phyloP scores from a whole-genome alignment of 2,797 vertebrate species.

The Cheirogaleus major region DNA sequence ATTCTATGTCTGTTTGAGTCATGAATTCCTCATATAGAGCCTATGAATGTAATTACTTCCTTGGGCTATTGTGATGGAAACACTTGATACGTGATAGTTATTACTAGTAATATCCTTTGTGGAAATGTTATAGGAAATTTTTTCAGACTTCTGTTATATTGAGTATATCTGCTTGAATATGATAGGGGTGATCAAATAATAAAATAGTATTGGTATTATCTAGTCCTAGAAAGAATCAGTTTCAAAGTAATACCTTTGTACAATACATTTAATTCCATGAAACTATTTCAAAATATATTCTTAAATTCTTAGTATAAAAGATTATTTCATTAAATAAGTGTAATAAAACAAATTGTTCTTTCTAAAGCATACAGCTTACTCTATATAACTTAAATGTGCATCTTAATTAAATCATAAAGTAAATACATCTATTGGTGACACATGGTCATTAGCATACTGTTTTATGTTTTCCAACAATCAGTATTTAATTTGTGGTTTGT shows the following conservation, averaged over 20 bases:
- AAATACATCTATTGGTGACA: not conserved
- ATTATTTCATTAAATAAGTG: not conserved
- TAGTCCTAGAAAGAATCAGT: not conserved
- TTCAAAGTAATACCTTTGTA: not conserved
- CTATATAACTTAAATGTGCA: not conserved
- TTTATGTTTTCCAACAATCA: not conserved
- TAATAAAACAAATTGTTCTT: not conserved
- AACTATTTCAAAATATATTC: not conserved
- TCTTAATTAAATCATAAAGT: conserved; percentile 20
- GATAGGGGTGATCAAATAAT: not conserved
- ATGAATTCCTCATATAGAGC: not conserved
- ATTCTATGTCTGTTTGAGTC: not conserved
- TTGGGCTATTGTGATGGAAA: not conserved
- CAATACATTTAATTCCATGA: not conserved
- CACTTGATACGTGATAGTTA: not conserved
- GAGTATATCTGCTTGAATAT: not conserved
- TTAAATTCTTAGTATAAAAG: not conserved
- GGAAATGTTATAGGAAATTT: not conserved
- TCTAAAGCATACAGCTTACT: not conserved
- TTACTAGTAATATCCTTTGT: not conserved
- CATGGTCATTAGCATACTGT: not conserved
- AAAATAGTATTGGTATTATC: not conserved
- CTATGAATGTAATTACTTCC: not conserved
- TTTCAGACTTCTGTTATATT: not conserved
- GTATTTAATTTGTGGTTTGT: not conserved